Evolutionary conservation across 2,113 vertebrate species (phyloP), one percentile per base, ranked within the genome.

Genomic region (Calidris pygmaea): DNA sequence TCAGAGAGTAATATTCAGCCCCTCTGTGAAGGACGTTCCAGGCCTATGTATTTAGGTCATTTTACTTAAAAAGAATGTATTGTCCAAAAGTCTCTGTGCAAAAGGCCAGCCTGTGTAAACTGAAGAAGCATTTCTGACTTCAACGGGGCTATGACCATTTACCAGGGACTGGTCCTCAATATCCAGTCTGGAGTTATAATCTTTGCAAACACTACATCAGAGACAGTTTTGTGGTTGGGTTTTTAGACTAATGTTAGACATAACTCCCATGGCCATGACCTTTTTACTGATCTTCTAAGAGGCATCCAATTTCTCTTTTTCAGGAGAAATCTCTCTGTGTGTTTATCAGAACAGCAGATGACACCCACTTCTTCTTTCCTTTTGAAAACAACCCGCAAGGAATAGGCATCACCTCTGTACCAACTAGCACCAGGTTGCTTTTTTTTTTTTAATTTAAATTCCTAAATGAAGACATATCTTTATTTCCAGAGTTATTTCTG

Each of bases 391-490:
- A 55, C 17, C 14, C 23, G 24, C 14, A 56, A 84, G 34, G 90
- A 80, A 32, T 10, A 84, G 35, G 2, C 16, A 72, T 68, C 52
- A 60, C 7, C 17, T 84, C 39, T 66, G 16, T 67, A 41, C 3
- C 43, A 70, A 83, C 8, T 72, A 48, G 21, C 1, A 4, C 22
- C 0, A 0, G 2, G 5, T 67, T 89, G n/a, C n/a, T 32, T 18
- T 2, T 7, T 7, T 22, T 56, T 56, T 53, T 12, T 41, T 9
- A 18, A 2, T 63, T 85, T 72, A 34, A 70, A 52, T 79, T 87
- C 74, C 23, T 60, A 62, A 66, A 65, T 29, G 37, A 82, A 93
- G 3, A 18, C n/a, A 50, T 10, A 70, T 30, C 12, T 8, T 50
- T 81, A 74, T 66, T 80, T 85, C 50, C 29, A 68, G 6, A 35